Percentiles rank a stretch among this genome's conserved stretches.
Evolutionary conservation across 2,888 invertebrate species (phyloP).

Genomic region (Harpalus rubripes): DNA sequence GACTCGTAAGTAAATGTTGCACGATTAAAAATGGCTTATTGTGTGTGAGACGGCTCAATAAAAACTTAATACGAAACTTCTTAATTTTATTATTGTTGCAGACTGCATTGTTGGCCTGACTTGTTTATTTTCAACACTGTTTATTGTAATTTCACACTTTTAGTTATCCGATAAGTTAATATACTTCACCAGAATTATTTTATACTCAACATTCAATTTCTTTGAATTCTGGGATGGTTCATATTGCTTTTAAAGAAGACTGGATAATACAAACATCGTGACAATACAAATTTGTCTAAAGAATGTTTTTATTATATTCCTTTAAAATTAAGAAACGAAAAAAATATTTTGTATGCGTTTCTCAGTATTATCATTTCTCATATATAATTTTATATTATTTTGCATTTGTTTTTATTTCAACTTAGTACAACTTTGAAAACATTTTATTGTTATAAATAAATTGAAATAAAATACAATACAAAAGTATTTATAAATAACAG

Average conservation of each 20-base stretch:
- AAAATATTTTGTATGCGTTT: background rate
- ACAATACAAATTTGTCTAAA: background rate
- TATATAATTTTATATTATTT: no score
- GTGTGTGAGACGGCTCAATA: constrained; percentile 54
- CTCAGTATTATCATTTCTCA: background rate
- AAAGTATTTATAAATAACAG: no score
- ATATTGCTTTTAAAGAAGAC: background rate
- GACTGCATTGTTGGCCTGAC: constrained; percentile 21
- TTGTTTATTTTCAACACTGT: constrained; percentile 26
- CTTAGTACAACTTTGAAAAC: no score
- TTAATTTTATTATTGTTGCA: constrained; percentile 48
- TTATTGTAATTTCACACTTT: constrained; percentile 42
- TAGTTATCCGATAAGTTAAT: constrained; percentile 39
- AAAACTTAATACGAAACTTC: constrained; percentile 53
- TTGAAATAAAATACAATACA: no score
- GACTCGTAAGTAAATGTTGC: constrained; percentile 44
- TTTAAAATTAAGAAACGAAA: background rate
- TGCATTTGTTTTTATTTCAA: no score
- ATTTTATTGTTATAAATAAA: no score
- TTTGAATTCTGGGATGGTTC: constrained; percentile 28
- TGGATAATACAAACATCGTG: background rate
- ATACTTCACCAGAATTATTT: constrained; percentile 12
- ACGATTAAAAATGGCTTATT: constrained; percentile 52
- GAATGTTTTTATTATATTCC: background rate
- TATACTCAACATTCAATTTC: constrained; percentile 27